phyloP scores from a whole-genome alignment of 2,113 vertebrate species.

The Probosciger aterrimus region DNA sequence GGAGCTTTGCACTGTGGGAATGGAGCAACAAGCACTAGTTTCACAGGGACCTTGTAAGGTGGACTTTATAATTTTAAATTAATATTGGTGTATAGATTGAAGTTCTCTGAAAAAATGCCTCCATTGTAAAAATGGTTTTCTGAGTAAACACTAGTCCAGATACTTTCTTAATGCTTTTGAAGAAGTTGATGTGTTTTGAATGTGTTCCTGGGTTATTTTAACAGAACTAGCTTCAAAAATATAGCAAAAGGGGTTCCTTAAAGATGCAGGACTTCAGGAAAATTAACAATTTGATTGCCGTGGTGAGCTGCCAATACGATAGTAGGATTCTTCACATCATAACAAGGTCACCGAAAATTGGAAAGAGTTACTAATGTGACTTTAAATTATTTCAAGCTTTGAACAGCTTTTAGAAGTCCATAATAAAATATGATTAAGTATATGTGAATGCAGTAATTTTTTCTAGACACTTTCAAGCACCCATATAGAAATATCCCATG shows the following conservation, averaged over 20 bases:
- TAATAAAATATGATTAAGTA: not conserved
- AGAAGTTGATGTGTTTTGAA: not conserved
- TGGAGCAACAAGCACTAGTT: not conserved
- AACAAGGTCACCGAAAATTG: not conserved
- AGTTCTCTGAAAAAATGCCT: not conserved
- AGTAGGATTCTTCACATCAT: not conserved
- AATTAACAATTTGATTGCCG: not conserved
- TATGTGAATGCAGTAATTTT: not conserved
- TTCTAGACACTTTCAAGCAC: not conserved
- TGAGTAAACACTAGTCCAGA: not conserved
- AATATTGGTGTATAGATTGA: not conserved
- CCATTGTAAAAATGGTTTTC: not conserved
- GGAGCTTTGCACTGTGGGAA: not conserved
- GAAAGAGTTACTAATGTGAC: not conserved
- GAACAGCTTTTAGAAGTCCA: not conserved
- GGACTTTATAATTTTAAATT: not conserved
- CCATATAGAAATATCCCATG: not conserved
- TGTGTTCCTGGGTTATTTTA: fast-evolving
- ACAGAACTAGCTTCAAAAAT: not conserved
- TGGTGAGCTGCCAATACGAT: fast-evolving
- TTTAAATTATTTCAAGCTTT: not conserved
- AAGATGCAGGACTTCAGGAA: not conserved
- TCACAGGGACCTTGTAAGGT: not conserved
- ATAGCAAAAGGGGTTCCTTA: not conserved
- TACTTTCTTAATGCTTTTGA: not conserved